Evolutionary conservation across 2,113 vertebrate species (phyloP).

Genomic region (Acinonyx jubatus): DNA sequence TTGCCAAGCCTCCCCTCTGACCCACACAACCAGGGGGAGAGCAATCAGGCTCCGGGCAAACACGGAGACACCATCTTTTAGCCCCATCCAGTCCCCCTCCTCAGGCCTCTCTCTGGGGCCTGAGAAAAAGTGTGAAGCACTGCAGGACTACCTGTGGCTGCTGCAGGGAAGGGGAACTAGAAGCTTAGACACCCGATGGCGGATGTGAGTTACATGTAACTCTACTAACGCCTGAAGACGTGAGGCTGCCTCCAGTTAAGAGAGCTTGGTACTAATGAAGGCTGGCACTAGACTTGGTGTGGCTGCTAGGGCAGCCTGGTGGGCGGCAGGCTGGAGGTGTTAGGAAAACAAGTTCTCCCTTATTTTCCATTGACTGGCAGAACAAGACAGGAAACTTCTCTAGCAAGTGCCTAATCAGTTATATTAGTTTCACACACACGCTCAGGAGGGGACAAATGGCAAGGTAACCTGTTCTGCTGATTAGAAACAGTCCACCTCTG

Average conservation of each 20-base stretch:
- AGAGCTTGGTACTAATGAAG: neutral
- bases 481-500: neutral
- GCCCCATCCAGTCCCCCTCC: neutral
- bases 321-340: neutral
- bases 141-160: neutral
- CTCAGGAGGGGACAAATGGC: neutral
- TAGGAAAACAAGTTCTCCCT: conserved; percentile 15
- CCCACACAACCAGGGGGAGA: neutral
- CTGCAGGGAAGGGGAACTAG: neutral
- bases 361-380: neutral
- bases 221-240: neutral
- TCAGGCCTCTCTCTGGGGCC: neutral
- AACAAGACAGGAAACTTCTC: neutral
- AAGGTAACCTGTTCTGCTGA: neutral
- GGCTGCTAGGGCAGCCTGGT: neutral
- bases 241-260: neutral
- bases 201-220: neutral
- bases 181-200: neutral
- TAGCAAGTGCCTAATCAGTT: neutral
- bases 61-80: neutral
- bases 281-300: neutral
- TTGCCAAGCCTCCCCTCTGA: neutral
- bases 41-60: neutral
- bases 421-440: neutral
- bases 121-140: neutral